phyloP scores from a whole-genome alignment of 1,140 invertebrate genomes.

The Drosophila tristis region DNA sequence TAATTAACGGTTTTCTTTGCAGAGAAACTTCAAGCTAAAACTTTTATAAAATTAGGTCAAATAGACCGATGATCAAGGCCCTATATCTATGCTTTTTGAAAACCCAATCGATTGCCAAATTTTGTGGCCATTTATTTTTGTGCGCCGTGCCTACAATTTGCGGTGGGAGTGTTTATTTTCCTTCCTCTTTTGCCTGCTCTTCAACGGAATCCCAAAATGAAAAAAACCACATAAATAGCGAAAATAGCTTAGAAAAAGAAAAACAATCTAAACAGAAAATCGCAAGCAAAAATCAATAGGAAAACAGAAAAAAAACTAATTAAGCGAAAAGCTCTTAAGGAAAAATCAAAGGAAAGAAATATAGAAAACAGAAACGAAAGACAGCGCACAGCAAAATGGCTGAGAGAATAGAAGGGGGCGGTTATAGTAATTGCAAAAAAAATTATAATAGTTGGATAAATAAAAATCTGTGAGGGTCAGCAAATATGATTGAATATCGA shows the following conservation, averaged over 20 bases:
- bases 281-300: slow-evolving; percentile 29
- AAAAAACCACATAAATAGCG: slow-evolving; percentile 9
- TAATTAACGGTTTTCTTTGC: no score
- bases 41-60: no score
- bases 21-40: no score
- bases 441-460: slow-evolving; percentile 26
- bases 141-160: slow-evolving; percentile 5
- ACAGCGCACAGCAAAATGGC: slow-evolving; percentile 20
- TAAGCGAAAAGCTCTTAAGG: slow-evolving; percentile 52
- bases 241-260: background rate
- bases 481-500: slow-evolving; percentile 48
- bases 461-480: slow-evolving; percentile 52
- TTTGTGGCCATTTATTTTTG: slow-evolving; percentile 10
- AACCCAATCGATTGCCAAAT: slow-evolving; percentile 33
- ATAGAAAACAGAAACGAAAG: slow-evolving; percentile 12
- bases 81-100: background rate
- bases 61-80: slow-evolving; percentile 25
- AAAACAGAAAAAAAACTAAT: slow-evolving; percentile 47
- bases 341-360: slow-evolving; percentile 32
- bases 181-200: slow-evolving; percentile 10
- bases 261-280: slow-evolving; percentile 19
- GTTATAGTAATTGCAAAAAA: slow-evolving; percentile 31
- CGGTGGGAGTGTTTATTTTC: slow-evolving; percentile 35
- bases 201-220: slow-evolving; percentile 4
- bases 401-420: background rate